Conservation (phyloP, 1,140 invertebrate genomes). For the Planococcus citri region DNA sequence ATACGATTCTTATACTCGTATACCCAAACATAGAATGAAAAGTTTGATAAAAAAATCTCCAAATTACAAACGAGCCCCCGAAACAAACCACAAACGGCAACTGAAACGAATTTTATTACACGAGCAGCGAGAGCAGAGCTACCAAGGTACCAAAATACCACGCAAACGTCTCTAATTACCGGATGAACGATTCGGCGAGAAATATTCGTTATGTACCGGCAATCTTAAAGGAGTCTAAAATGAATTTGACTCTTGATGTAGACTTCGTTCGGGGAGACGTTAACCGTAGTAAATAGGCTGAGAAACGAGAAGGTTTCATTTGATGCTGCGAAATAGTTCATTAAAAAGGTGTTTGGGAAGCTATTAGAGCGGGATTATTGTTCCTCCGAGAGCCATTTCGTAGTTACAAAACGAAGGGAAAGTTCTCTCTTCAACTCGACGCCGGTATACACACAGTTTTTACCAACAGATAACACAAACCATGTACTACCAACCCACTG, state of each 20-base stretch:
- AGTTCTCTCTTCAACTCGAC: background rate
- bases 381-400: slow-evolving; percentile 30
- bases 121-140: background rate
- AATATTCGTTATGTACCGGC: slow-evolving; percentile 6
- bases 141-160: too few species aligned
- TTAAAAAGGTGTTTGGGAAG: slow-evolving; percentile 34
- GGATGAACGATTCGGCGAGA: background rate
- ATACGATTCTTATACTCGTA: too few species aligned
- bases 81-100: background rate
- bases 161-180: background rate
- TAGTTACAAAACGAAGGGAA: slow-evolving; percentile 20
- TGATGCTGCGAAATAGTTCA: slow-evolving; percentile 32
- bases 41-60: too few species aligned
- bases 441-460: background rate
- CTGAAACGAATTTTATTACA: background rate
- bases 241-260: background rate
- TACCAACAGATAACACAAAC: too few species aligned
- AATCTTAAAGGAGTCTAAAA: slow-evolving; percentile 7
- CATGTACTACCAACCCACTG: too few species aligned
- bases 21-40: too few species aligned
- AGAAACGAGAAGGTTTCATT: slow-evolving; percentile 25
- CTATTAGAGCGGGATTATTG: slow-evolving; percentile 32
- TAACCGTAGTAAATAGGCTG: slow-evolving; percentile 16
- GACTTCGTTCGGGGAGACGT: slow-evolving; percentile 1
- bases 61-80: background rate